Evolutionary conservation across 1,140 invertebrate genomes (phyloP), one percentile per base, ranked within the genome.

Genomic region (Odontomachus brunneus): DNA sequence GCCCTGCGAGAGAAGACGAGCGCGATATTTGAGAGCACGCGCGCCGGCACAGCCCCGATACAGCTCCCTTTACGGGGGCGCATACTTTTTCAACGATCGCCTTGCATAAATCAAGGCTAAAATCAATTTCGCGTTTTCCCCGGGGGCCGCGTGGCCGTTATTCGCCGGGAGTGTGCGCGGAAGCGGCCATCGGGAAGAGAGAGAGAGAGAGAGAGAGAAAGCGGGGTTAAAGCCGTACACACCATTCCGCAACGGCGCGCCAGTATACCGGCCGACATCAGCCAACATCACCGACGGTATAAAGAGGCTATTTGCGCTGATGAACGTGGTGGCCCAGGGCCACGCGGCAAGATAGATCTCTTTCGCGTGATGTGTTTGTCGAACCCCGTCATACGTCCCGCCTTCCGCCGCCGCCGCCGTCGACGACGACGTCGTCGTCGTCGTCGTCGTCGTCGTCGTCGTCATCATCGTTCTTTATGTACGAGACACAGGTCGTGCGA

Each of bases 61-160:
- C 53, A 44, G 44, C 19, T n/a, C n/a, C 74, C 69, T 82, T 82
- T 84, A 73, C 65, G 76, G 57, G 19, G 53, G 24, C 65, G 49
- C 62, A 80, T 60, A 83, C 44, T 71, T 83, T 74, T 80, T 51
- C 80, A 33, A 57, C 57, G 72, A 89, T 85, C 83, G 49, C 62
- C 76, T 73, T 80, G 67, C 57, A 89, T 89, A 89, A 87, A 89
- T 87, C 85, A 89, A 57, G 49, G 49, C 29, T 81, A 85, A 87
- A 89, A 89, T 89, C 85, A 87, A 89, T 87, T 89, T 85, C 73
- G 73, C 69, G 73, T 89, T 88, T 87, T 80, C 83, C 65, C 51
- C 26, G 59, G 59, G 44, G 82, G 22, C 24, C 38, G 38, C 9
- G n/a, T 55, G 81, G 26, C 33, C 60, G 81, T 75, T 75, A 65